These are phyloP conservation scores for Clarias gariepinus DNA, from an alignment of 2,113 vertebrate genomes.

Conservation along the genomic window DNA sequence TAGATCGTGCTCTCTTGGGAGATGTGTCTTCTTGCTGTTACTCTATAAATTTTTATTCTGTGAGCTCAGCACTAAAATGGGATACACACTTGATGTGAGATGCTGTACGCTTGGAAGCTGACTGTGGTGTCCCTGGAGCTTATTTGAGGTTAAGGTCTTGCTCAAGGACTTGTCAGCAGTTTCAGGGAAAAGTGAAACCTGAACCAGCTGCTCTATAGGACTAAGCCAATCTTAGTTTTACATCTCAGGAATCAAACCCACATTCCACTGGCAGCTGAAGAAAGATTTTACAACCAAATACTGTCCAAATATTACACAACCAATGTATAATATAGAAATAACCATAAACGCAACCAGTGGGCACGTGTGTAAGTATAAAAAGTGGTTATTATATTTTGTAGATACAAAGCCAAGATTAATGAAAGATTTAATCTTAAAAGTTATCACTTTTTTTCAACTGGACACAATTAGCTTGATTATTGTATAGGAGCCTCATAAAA, in stretches of 20 bases:
- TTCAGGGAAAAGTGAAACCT: slow-evolving; percentile 34
- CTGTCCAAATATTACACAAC: not conserved
- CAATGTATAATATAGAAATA: not conserved
- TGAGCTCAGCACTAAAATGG: not conserved
- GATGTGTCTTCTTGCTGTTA: slow-evolving; percentile 5
- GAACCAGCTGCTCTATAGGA: slow-evolving; percentile 27
- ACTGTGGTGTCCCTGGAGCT: slow-evolving; percentile 23
- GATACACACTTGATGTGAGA: not conserved
- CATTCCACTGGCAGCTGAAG: slow-evolving; percentile 48
- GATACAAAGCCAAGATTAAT: not conserved
- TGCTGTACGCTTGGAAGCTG: not conserved
- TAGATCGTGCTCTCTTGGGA: not conserved
- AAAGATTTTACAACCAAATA: not conserved
- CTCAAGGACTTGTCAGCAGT: slow-evolving; percentile 37
- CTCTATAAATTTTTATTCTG: slow-evolving; percentile 1
- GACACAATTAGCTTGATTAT: slow-evolving; percentile 36
- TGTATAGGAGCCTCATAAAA: not conserved
- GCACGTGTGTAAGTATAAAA: not conserved
- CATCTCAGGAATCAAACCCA: slow-evolving; percentile 35
- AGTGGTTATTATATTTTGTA: slow-evolving; percentile 1
- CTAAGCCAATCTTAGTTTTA: slow-evolving; percentile 40
- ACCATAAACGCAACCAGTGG: not conserved
- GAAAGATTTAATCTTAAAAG: slow-evolving; percentile 15
- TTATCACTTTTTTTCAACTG: slow-evolving; percentile 25
- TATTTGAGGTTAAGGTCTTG: slow-evolving; percentile 30